These are phyloP conservation scores for Sphenopsis melanotis DNA, from an alignment of 2,797 vertebrate species.

Conservation along the genomic window DNA sequence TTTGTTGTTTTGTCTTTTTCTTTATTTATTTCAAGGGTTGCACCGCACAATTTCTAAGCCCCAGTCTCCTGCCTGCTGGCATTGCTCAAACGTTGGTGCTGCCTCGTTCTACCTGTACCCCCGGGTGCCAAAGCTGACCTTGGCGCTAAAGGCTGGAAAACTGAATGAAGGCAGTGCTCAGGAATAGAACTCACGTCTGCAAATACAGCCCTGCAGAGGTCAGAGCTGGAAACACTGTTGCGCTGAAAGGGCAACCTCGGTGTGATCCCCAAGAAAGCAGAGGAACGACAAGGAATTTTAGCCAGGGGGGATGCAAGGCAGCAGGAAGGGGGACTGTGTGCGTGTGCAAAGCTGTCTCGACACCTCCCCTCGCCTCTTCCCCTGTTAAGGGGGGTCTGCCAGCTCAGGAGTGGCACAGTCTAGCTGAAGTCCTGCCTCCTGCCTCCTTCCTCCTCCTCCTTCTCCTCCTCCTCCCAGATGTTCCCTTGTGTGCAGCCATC, in stretches of 20 bases:
- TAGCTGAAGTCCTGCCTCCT: slow-evolving; percentile 37
- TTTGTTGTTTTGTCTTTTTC: background rate
- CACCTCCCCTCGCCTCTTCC: background rate
- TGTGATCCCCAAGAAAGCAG: background rate
- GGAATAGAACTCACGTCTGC: background rate
- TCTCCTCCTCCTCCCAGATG: slow-evolving; percentile 55
- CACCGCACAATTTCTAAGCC: fast-evolving
- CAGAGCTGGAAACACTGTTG: background rate
- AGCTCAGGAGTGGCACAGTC: slow-evolving; percentile 1
- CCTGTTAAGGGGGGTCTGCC: background rate
- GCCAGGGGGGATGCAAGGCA: background rate
- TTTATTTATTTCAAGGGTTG: background rate
- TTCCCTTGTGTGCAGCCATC: slow-evolving; percentile 61
- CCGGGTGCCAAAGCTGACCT: fast-evolving
- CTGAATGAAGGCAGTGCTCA: background rate
- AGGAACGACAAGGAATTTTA: background rate
- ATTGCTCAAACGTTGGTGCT: background rate
- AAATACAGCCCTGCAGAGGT: background rate
- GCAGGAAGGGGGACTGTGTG: background rate
- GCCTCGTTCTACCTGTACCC: background rate
- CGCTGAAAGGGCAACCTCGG: background rate
- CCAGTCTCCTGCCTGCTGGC: background rate
- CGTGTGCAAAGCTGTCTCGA: background rate
- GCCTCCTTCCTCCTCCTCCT: background rate
- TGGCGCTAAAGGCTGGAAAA: background rate